Conservation (phyloP, 2,113 vertebrate species). For the Furnarius figulus region DNA sequence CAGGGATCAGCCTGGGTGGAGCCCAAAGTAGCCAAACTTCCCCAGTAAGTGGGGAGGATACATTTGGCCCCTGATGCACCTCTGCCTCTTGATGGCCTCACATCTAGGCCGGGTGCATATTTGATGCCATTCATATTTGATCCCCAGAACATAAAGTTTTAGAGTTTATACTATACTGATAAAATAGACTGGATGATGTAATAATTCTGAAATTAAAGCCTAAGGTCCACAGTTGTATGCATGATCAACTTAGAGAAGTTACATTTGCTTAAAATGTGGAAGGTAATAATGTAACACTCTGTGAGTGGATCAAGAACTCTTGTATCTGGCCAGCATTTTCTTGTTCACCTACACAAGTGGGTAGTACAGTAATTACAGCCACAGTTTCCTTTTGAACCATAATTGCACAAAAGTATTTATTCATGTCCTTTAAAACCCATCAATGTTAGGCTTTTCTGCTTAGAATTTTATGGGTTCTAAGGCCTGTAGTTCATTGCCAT, state of each 20-base stretch:
- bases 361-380: background rate
- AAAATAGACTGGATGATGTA: background rate
- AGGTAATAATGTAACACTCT: background rate
- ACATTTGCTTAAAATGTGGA: background rate
- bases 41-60: background rate
- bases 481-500: background rate
- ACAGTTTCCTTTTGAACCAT: background rate
- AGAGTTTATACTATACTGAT: background rate
- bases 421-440: background rate
- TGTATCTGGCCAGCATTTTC: background rate
- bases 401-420: background rate
- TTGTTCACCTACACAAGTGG: background rate
- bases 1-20: background rate
- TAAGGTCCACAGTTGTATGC: background rate
- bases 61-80: fast-evolving
- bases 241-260: background rate
- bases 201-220: background rate
- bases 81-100: background rate
- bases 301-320: background rate
- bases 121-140: background rate
- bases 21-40: background rate
- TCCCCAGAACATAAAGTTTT: background rate
- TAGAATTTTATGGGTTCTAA: background rate
- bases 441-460: background rate
- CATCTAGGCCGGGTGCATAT: background rate